These are phyloP conservation scores for Pedetes capensis DNA, from an alignment of 2,113 vertebrate species.

Conservation along the genomic window DNA sequence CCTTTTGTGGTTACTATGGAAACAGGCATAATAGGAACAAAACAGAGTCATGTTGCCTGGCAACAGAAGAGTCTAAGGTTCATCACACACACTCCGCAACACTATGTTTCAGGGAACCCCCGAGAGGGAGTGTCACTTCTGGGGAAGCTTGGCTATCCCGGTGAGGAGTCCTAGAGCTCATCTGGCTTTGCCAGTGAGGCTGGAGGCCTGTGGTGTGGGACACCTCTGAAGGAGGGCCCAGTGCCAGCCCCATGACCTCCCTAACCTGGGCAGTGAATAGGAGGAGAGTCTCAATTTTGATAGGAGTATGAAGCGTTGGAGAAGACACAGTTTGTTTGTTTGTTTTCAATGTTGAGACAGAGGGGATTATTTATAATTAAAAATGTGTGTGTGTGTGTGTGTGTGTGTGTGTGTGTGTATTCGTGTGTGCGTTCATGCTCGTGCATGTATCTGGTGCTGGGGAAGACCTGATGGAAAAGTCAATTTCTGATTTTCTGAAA, in stretches of 20 bases:
- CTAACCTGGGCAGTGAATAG: background rate
- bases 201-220: background rate
- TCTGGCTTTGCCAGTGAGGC: background rate
- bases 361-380: background rate
- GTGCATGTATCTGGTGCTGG: background rate
- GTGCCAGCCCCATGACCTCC: background rate
- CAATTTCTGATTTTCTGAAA: background rate
- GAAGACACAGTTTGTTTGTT: background rate
- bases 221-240: background rate
- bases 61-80: conserved; percentile 60
- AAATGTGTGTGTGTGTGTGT: background rate
- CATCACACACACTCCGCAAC: conserved; percentile 8
- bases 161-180: background rate
- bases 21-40: conserved; percentile 73
- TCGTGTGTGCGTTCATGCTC: too few relatives aligned
- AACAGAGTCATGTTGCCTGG: conserved; percentile 65
- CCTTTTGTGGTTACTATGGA: conserved; percentile 65
- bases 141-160: conserved; percentile 55
- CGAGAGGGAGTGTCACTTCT: conserved; percentile 5
- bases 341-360: background rate
- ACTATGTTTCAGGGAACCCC: conserved; percentile 57
- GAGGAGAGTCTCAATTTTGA: background rate
- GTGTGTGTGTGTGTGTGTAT: background rate
- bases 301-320: background rate
- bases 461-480: background rate